Evolutionary conservation across 2,888 invertebrate genomes (phyloP).

Genomic region (Hetaerina titia): DNA sequence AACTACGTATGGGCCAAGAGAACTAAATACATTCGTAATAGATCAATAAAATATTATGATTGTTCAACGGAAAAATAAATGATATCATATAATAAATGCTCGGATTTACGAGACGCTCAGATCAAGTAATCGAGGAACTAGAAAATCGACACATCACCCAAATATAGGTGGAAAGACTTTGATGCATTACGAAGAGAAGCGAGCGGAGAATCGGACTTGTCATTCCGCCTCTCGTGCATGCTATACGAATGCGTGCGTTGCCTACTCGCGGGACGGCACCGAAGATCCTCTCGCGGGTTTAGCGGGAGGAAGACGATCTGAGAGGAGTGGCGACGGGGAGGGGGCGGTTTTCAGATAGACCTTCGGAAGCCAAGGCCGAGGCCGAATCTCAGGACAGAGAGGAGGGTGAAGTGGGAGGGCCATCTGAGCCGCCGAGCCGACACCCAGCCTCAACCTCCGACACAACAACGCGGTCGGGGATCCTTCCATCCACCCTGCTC

Average conservation of each 20-base stretch:
- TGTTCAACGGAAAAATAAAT: no score
- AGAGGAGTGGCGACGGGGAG: background rate
- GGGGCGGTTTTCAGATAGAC: conserved; percentile 49
- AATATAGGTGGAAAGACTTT: no score
- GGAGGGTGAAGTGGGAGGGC: background rate
- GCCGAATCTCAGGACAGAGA: conserved; percentile 29
- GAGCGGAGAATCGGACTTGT: no score
- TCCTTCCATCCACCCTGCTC: background rate
- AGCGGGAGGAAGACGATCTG: background rate
- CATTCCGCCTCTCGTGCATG: background rate
- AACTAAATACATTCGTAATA: no score
- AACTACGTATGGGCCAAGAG: no score
- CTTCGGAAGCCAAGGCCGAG: conserved; percentile 65
- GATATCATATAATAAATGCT: no score
- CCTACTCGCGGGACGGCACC: background rate
- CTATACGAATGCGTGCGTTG: background rate
- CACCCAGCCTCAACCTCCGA: background rate
- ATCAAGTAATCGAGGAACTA: no score
- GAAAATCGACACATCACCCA: no score
- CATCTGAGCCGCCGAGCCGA: background rate
- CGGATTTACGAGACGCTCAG: no score
- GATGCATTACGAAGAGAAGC: no score
- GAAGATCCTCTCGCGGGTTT: background rate
- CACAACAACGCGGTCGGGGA: conserved; percentile 16
- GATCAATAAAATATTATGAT: no score